These are phyloP conservation scores for Sminthurides aquaticus DNA, from an alignment of 2,888 invertebrate species.

Conservation along the genomic window DNA sequence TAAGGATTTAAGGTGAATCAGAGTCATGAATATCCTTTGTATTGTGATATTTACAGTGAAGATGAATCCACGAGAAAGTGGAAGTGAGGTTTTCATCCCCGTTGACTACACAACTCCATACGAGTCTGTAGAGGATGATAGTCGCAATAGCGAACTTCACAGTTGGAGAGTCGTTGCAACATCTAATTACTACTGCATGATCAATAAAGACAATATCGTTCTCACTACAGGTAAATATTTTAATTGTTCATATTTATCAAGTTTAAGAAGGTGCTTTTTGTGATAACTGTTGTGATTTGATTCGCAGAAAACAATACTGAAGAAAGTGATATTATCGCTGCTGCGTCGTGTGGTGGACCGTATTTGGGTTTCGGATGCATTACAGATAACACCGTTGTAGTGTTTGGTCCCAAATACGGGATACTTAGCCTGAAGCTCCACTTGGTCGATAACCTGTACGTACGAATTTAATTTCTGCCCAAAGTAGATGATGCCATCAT, in stretches of 20 bases:
- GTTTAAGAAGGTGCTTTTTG: not conserved
- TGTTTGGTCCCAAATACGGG: slow-evolving; percentile 32
- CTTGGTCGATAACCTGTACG: slow-evolving; percentile 10
- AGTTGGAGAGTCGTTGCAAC: slow-evolving; percentile 37
- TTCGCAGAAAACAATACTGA: slow-evolving; percentile 14
- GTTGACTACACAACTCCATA: slow-evolving; percentile 26
- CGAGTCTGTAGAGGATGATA: slow-evolving; percentile 26
- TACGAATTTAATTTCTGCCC: not conserved
- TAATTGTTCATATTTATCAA: not conserved
- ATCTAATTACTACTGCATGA: slow-evolving; percentile 27
- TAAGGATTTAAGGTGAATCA: not conserved
- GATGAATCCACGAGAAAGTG: slow-evolving; percentile 30
- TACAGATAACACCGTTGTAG: slow-evolving; percentile 21
- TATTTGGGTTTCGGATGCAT: slow-evolving; percentile 34
- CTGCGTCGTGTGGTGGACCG: slow-evolving; percentile 27
- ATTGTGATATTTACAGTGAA: slow-evolving; percentile 25
- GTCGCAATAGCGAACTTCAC: slow-evolving; percentile 24
- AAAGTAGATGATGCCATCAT: too few relatives aligned
- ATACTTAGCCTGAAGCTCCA: slow-evolving; percentile 16
- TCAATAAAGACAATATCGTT: slow-evolving; percentile 30
- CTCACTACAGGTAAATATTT: slow-evolving; percentile 19
- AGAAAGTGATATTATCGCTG: slow-evolving; percentile 27
- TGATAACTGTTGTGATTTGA: not conserved
- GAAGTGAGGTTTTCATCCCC: slow-evolving; percentile 23
- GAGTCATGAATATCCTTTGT: not conserved